Evolutionary conservation across 2,888 invertebrate species (phyloP), one percentile per base, ranked within the genome.

Genomic region (Onthophagus sagittarius): DNA sequence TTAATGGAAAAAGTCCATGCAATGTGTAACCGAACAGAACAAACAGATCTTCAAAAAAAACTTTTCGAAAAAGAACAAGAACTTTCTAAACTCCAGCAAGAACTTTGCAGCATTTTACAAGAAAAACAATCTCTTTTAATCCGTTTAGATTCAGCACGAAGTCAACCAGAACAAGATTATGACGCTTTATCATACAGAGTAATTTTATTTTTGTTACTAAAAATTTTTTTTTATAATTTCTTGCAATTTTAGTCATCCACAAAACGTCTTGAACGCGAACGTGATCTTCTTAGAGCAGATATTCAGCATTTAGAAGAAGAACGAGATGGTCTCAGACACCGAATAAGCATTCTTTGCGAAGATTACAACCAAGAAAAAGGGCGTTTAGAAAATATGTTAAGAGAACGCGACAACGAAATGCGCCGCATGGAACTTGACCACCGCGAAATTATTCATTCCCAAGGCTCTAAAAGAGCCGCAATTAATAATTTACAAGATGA

Each of bases 231-330:
- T 67, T 53, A 9, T 53, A 53, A 64, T 6, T n/a, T n/a, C n/a
- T n/a, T n/a, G n/a, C n/a, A 63, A 53, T 78, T 81, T 71, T 77
- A 87, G 87, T 76, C 80, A 5, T 78, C 77, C 39, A 78, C 87
- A 23, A 86, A 85, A 77, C 83, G 86, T 74, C 78, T 85, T 63
- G 86, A 87, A 79, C 84, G 86, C 33, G 91, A 91, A 82, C 85
- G 89, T 63, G 90, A 91, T 78, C 78, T 86, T 5, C 85, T 88
- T 1, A 86, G 86, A 76, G 84, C 85, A 0, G 90, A 91, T 77
- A 82, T 90, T 7, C 86, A 87, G 73, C 85, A 89, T 53, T 79
- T 90, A n/a, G 88, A 89, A 75, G 87, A 88, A 78, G 92, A 92
- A 82, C 86, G 89, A 62, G 87, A 90, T 79, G 85, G 87, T 0